Evolutionary conservation across 2,113 vertebrate species (phyloP).

Genomic region (Etheostoma spectabile): DNA sequence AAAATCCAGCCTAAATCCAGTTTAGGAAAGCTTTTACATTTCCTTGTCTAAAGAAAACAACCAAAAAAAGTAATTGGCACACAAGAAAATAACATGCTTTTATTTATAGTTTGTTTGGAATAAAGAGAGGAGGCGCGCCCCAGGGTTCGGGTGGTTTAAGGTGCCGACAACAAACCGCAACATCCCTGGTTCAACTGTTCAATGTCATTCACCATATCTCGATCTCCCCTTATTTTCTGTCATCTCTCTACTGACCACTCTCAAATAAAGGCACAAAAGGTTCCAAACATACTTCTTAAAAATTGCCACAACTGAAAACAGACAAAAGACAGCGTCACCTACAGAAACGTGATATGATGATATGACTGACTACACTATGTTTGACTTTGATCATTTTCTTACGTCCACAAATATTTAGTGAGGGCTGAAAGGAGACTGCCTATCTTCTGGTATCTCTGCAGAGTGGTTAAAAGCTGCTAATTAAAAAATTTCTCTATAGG

Average conservation of each 20-base stretch:
- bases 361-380: constrained; percentile 10
- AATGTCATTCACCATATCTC: background rate
- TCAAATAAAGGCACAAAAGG: constrained; percentile 3
- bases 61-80: background rate
- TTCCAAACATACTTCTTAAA: background rate
- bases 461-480: constrained; percentile 50
- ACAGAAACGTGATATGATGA: constrained; percentile 4
- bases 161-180: background rate
- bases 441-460: constrained; percentile 29
- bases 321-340: background rate
- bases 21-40: background rate
- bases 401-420: constrained; percentile 37
- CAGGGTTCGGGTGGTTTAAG: background rate
- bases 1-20: background rate
- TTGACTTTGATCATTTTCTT: constrained; percentile 43
- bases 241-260: background rate
- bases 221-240: background rate
- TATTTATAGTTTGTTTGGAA: background rate
- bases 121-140: background rate
- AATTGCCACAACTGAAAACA: background rate
- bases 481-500: constrained; percentile 32
- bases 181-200: background rate
- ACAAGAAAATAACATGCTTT: background rate
- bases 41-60: background rate
- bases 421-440: constrained; percentile 9